A percentile compares a stretch with the other conserved stretches of the same genome.
Conservation (phyloP, 30 jellyfish, hydroid and myxozoan genomes). For the Aurelia coerulea region DNA sequence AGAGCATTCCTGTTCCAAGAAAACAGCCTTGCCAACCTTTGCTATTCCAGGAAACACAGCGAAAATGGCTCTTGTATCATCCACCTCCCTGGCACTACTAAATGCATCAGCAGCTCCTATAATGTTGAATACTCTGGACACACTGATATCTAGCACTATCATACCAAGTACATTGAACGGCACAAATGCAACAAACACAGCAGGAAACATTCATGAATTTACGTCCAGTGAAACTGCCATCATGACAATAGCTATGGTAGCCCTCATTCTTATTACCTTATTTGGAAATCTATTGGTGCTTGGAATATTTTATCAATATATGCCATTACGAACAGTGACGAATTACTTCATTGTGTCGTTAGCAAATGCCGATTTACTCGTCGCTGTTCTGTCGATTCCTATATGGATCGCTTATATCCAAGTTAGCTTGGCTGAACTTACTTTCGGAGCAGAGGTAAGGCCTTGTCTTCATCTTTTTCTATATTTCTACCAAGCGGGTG, state of each 20-base stretch:
- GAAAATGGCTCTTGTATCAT: too few relatives aligned
- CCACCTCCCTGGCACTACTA: too few relatives aligned
- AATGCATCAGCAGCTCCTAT: too few relatives aligned
- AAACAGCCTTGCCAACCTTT: too few relatives aligned
- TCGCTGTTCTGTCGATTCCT: constrained; percentile 65
- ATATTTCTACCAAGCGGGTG: too few relatives aligned
- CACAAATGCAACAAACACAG: background rate
- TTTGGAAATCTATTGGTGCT: constrained; percentile 70
- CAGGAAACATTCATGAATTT: constrained; percentile 7
- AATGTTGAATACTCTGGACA: too few relatives aligned
- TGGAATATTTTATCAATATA: constrained; percentile 64
- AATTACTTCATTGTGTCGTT: constrained; percentile 68
- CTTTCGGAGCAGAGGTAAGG: constrained; percentile 55
- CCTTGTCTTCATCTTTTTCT: background rate
- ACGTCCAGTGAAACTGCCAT: constrained; percentile 27
- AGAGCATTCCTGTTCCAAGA: too few relatives aligned
- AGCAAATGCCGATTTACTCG: constrained; percentile 73
- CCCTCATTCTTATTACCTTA: constrained; percentile 38
- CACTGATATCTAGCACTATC: too few relatives aligned
- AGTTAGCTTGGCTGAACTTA: constrained; percentile 26
- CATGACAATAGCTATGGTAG: constrained; percentile 48
- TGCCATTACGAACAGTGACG: constrained; percentile 78
- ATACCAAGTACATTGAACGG: too few relatives aligned
- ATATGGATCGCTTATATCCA: constrained; percentile 71
- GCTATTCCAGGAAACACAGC: too few relatives aligned